A percentile compares a stretch with the other conserved stretches of the same genome.
Evolutionary conservation across 2,113 vertebrate species (phyloP).

Genomic region (Nyctibius bracteatus): DNA sequence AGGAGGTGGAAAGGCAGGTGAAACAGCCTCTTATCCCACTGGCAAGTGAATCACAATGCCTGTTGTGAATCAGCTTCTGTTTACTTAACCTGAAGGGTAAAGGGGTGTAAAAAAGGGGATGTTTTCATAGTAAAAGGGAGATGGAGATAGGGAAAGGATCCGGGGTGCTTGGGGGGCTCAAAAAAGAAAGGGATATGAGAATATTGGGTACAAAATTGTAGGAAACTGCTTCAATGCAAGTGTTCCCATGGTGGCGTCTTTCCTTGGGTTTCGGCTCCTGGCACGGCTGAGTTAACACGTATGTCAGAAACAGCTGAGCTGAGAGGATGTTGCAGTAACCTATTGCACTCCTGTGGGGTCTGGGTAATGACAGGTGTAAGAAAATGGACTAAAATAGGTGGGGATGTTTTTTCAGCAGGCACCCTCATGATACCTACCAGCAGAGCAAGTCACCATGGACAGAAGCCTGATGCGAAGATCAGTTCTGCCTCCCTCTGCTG

Average conservation of each 20-base stretch:
- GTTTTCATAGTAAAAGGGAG: background rate
- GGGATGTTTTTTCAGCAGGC: background rate
- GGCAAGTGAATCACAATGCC: background rate
- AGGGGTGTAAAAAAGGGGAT: background rate
- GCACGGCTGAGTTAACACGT: background rate
- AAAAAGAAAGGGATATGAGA: background rate
- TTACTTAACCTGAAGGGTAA: background rate
- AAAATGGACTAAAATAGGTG: background rate
- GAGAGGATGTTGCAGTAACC: accelerated
- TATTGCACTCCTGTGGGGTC: background rate
- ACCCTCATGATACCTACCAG: background rate
- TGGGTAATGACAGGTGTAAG: background rate
- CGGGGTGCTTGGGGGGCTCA: background rate
- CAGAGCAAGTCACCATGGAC: background rate
- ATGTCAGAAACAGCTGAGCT: background rate
- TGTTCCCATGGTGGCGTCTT: background rate
- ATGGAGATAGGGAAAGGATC: background rate
- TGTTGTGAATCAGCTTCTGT: background rate
- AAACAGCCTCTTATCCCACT: background rate
- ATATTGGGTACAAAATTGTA: background rate
- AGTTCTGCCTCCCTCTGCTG: background rate
- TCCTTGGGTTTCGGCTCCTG: background rate
- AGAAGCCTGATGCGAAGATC: background rate
- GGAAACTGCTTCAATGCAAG: accelerated
- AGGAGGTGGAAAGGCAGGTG: background rate